Evolutionary conservation across 2,113 vertebrate species (phyloP).

Genomic region (Rhinogobius similis): DNA sequence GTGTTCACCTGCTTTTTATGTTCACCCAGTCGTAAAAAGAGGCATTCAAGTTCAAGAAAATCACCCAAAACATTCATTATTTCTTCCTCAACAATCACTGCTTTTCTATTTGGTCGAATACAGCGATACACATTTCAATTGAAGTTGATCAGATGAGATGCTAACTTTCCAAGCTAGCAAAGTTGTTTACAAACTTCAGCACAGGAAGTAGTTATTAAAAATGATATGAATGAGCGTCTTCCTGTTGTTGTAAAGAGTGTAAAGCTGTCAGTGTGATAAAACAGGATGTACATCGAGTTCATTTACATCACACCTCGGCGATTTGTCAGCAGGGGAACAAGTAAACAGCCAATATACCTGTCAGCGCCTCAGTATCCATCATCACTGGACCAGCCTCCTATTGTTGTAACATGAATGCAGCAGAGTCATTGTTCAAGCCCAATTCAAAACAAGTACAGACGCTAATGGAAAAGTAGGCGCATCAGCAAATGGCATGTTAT

Average conservation of each 20-base stretch:
- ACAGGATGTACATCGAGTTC: neutral
- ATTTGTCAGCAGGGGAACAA: constrained; percentile 2
- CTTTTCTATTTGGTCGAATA: neutral
- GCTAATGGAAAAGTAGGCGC: neutral
- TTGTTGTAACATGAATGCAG: neutral
- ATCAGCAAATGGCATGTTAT: neutral
- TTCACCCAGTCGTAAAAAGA: neutral
- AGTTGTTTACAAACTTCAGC: constrained; percentile 1
- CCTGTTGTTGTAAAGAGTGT: constrained; percentile 8
- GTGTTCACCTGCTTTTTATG: constrained; percentile 9
- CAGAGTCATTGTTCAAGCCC: neutral
- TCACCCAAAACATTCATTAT: constrained; percentile 6
- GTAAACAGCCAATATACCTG: constrained; percentile 21
- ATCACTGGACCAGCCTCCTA: constrained; percentile 1
- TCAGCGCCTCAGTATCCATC: neutral
- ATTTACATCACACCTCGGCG: constrained; percentile 16
- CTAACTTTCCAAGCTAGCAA: neutral
- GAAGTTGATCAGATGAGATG: neutral
- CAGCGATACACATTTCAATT: neutral
- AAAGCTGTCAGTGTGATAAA: constrained; percentile 21
- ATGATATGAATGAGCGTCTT: neutral
- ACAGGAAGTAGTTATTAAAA: constrained; percentile 18
- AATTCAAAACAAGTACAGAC: neutral
- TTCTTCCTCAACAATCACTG: neutral
- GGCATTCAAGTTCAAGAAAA: neutral